phyloP scores from a whole-genome alignment of 2,113 vertebrate species.

The Riparia riparia region DNA sequence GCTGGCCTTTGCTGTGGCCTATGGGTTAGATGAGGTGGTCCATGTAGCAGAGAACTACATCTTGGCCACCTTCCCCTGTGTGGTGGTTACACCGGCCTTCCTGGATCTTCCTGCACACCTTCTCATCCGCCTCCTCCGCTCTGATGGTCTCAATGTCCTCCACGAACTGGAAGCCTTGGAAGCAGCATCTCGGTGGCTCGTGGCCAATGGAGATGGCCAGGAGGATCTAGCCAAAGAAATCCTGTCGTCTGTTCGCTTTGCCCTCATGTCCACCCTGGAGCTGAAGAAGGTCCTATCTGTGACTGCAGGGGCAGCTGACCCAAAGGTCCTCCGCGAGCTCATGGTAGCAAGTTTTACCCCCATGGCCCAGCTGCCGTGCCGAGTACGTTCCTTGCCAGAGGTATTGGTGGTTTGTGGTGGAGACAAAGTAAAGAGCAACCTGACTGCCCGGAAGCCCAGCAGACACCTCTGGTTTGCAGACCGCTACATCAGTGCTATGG shows the following conservation, averaged over 20 bases:
- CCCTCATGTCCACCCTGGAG: conserved; percentile 89
- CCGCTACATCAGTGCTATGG: conserved; percentile 81
- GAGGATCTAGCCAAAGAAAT: conserved; percentile 75
- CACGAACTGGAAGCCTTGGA: conserved; percentile 85
- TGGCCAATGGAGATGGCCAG: conserved; percentile 73
- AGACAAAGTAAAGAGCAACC: conserved; percentile 80
- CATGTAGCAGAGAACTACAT: conserved; percentile 81
- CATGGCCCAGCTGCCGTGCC: conserved; percentile 55
- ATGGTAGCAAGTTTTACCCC: conserved; percentile 62
- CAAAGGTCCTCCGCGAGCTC: conserved; percentile 9
- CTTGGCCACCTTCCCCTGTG: conserved; percentile 83
- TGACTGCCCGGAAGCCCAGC: conserved; percentile 78
- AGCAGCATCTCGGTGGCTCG: conserved; percentile 84
- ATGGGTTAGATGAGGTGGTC: conserved; percentile 77
- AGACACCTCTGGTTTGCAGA: conserved; percentile 86
- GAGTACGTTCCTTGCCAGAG: conserved; percentile 80
- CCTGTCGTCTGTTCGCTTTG: conserved; percentile 85
- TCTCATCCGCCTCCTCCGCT: conserved; percentile 78
- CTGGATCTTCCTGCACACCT: conserved; percentile 78
- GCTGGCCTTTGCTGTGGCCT: conserved; percentile 81
- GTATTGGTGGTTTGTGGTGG: conserved; percentile 87
- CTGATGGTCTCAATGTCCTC: conserved; percentile 81
- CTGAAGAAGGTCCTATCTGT: conserved; percentile 84
- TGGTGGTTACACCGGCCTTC: conserved; percentile 81
- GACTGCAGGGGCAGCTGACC: conserved; percentile 66